Evolutionary conservation across 2,888 invertebrate genomes (phyloP), one percentile per base, ranked within the genome.

Genomic region (Tenthredo amoena): DNA sequence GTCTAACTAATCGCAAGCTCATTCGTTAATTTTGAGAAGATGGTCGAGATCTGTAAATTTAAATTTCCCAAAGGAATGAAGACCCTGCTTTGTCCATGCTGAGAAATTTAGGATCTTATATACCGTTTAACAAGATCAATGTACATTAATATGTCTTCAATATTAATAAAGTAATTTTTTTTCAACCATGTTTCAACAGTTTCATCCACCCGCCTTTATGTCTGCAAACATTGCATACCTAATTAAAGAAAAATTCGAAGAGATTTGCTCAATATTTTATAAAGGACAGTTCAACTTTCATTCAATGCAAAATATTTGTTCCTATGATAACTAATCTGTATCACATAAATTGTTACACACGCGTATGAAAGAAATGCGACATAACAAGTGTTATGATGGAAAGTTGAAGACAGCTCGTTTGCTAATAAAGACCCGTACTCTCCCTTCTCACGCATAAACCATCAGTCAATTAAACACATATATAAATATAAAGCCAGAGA

Each of bases 81-180:
- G 37, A 43, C n/a, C 21, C 40, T 62, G 81, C 40, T 81, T 62
- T 62, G 40, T 81, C 62, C 81, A 81, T 40, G 40, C 21, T 40
- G 58, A 47, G 50, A 68, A 83, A 47, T 31, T 68, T 47, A 83
- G 43, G 71, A 83, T 83, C 43, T 83, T 81, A 81, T 40, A 47
- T 68, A 83, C 83, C 83, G 71, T 68, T 68, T 68, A 47, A 83
- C 21, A 47, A 68, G 87, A 87, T 89, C 86, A 87, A 89, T 91
- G 91, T 91, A 91, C 90, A 90, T 91, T 89, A 88, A 89, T 89
- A 90, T 87, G 86, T 87, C 85, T 86, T 87, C 85, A 87, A 87
- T 87, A 87, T 88, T 86, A 91, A 90, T 90, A 91, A 90, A 83
- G 71, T 87, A 87, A 87, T 88, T 89, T 86, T 90, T 89, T 88